Evolutionary conservation across 2,797 vertebrate genomes (phyloP).

Genomic region (Microctenopoma steveboyesi): DNA sequence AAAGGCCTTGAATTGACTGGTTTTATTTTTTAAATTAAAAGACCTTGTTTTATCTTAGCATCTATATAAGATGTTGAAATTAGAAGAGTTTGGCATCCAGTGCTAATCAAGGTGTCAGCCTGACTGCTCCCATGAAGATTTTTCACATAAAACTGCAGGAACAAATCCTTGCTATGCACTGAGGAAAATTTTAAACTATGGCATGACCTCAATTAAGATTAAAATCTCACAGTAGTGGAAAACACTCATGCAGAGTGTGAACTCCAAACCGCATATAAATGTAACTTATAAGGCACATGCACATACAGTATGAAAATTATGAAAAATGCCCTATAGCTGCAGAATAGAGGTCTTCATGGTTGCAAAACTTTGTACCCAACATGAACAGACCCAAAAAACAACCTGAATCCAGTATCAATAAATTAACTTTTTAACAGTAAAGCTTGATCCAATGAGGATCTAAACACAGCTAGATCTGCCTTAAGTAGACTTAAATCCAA

Average conservation of each 20-base stretch:
- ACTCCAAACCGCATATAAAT: slow-evolving; percentile 43
- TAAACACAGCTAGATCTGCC: no score
- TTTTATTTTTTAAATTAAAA: slow-evolving; percentile 1
- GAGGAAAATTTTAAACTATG: slow-evolving; percentile 25
- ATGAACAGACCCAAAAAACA: neutral
- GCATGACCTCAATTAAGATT: slow-evolving; percentile 55
- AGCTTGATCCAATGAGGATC: no score
- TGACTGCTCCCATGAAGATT: neutral
- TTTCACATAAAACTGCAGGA: slow-evolving; percentile 10
- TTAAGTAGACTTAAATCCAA: no score
- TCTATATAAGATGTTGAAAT: neutral
- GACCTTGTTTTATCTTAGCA: neutral
- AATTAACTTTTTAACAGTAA: no score
- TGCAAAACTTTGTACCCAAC: neutral
- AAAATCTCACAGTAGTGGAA: slow-evolving; percentile 39
- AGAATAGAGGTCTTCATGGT: slow-evolving; percentile 4
- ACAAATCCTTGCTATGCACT: slow-evolving; percentile 10
- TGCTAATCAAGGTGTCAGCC: neutral
- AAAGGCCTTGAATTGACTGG: neutral
- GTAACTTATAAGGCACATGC: slow-evolving; percentile 14
- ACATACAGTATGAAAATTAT: neutral
- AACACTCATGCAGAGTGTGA: slow-evolving; percentile 23
- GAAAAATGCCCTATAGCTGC: slow-evolving; percentile 1
- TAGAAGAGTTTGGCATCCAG: slow-evolving; percentile 16
- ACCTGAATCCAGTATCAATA: no score